Evolutionary conservation across 2,113 vertebrate species (phyloP).

Genomic region (Neodontobutis hainanensis): DNA sequence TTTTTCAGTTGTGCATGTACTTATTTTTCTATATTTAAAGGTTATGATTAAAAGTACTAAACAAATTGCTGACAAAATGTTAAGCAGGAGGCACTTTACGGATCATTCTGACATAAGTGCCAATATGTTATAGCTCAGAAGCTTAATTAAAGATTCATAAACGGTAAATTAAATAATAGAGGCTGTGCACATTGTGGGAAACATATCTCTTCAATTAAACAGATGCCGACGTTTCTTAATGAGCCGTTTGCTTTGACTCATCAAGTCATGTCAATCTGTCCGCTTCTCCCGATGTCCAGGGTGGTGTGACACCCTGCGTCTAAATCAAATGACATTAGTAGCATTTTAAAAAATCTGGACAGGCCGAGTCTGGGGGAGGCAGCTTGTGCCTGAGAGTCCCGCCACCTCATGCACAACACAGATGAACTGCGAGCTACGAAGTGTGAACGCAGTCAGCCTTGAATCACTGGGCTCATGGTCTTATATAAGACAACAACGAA

Average conservation of each 20-base stretch:
- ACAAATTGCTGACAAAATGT: too few relatives aligned
- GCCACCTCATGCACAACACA: constrained; percentile 67
- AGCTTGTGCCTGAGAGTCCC: constrained; percentile 68
- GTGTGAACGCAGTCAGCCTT: constrained; percentile 69
- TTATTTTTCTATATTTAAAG: too few relatives aligned
- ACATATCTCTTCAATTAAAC: constrained; percentile 16
- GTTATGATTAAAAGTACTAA: too few relatives aligned
- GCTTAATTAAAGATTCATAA: constrained; percentile 7
- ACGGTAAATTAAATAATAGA: not conserved
- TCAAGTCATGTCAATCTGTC: constrained; percentile 28
- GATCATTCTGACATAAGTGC: constrained; percentile 24
- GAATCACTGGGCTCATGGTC: constrained; percentile 58
- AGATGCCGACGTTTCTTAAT: constrained; percentile 45
- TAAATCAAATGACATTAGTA: constrained; percentile 51
- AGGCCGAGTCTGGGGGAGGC: constrained; percentile 40
- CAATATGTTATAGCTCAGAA: too few relatives aligned
- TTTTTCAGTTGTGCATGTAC: too few relatives aligned
- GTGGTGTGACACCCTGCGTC: constrained; percentile 12
- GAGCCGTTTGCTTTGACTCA: constrained; percentile 46
- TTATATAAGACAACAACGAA: constrained; percentile 43
- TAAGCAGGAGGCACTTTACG: not conserved
- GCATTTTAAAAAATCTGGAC: constrained; percentile 57
- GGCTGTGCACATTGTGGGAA: constrained; percentile 8
- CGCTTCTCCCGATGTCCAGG: constrained; percentile 16
- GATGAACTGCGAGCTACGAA: constrained; percentile 59